A percentile compares a stretch with the other conserved stretches of the same genome.
Evolutionary conservation across 2,113 vertebrate genomes (phyloP).

Genomic region (Amphiprion percula): DNA sequence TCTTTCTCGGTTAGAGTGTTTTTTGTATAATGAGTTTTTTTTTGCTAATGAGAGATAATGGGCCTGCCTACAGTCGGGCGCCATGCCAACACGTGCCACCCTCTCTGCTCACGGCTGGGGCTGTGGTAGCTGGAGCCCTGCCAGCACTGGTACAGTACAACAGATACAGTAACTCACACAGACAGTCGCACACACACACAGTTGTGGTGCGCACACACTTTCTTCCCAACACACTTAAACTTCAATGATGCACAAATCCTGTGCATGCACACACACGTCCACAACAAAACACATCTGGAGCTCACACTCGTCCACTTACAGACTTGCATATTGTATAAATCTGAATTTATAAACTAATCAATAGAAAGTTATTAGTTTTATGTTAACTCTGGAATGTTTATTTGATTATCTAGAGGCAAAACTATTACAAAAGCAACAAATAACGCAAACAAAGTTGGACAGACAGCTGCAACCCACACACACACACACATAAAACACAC

Average conservation of each 20-base stretch:
- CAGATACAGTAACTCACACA: conserved; percentile 68
- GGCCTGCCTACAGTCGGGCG: conserved; percentile 82
- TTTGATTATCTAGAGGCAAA: conserved; percentile 65
- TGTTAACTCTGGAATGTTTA: conserved; percentile 29
- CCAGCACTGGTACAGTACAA: conserved; percentile 78
- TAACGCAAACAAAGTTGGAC: conserved; percentile 67
- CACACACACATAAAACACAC: conserved; percentile 38
- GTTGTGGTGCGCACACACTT: conserved; percentile 42
- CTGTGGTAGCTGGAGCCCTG: conserved; percentile 76
- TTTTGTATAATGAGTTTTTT: conserved; percentile 80
- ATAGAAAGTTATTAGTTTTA: conserved; percentile 38
- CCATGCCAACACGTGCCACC: conserved; percentile 74
- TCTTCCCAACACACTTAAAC: conserved; percentile 29
- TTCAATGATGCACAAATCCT: conserved; percentile 24
- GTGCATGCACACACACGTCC: conserved; percentile 17
- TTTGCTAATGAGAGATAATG: conserved; percentile 86
- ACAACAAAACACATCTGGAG: conserved; percentile 61
- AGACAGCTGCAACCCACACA: conserved; percentile 73
- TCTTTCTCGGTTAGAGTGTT: conserved; percentile 75
- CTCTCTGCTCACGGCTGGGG: conserved; percentile 74
- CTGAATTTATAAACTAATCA: conserved; percentile 11
- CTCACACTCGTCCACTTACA: background rate
- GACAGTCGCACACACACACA: conserved; percentile 36
- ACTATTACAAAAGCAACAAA: conserved; percentile 61
- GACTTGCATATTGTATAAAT: background rate